Conservation (phyloP, 2,888 invertebrate genomes). For the Cephonodes hylas region DNA sequence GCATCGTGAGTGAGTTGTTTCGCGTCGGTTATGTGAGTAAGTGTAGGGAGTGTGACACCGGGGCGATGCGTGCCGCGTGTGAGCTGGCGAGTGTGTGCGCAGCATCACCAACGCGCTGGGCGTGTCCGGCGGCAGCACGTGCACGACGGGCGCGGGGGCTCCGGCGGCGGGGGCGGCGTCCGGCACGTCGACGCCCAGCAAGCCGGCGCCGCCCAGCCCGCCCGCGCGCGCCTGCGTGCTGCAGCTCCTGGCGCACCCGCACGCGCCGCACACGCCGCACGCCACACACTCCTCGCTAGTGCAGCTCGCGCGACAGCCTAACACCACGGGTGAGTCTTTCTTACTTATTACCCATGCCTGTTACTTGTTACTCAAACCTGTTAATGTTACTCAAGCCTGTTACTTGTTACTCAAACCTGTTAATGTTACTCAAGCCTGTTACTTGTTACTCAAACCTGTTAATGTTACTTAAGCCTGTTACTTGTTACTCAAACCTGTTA, state of each 20-base stretch:
- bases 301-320: slow-evolving; percentile 37
- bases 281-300: slow-evolving; percentile 50
- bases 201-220: slow-evolving; percentile 55
- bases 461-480: too few species aligned
- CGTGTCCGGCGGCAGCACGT: background rate
- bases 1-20: too few species aligned
- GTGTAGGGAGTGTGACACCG: background rate
- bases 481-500: too few species aligned
- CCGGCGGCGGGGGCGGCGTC: slow-evolving; percentile 38
- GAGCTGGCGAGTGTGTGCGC: slow-evolving; percentile 27
- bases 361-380: too few species aligned
- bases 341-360: too few species aligned
- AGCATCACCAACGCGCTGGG: slow-evolving; percentile 59
- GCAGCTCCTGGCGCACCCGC: slow-evolving; percentile 21
- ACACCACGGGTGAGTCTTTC: slow-evolving; percentile 48
- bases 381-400: too few species aligned
- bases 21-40: too few species aligned
- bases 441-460: too few species aligned
- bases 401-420: too few species aligned
- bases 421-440: too few species aligned
- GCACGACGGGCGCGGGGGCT: background rate
- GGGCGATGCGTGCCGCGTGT: slow-evolving; percentile 12
- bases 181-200: slow-evolving; percentile 67
- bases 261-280: slow-evolving; percentile 39
- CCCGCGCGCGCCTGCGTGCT: slow-evolving; percentile 53